phyloP scores from a whole-genome alignment of 2,888 invertebrate species.

The Melinaea menophilus region DNA sequence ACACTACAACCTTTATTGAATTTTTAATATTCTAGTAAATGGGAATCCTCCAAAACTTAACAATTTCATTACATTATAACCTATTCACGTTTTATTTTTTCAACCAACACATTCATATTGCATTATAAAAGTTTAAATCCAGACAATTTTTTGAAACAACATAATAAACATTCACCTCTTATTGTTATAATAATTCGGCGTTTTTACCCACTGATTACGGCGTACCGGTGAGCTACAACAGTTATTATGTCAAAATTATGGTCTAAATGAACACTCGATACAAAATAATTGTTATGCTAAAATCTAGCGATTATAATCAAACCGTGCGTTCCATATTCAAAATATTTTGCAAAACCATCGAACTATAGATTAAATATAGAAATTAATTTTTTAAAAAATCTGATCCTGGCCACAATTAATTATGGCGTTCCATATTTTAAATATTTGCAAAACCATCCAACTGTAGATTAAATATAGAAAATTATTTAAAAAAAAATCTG shows the following conservation, averaged over 20 bases:
- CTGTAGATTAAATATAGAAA: constrained; percentile 16
- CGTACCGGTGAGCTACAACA: constrained; percentile 8
- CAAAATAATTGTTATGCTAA: constrained; percentile 16
- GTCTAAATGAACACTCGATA: constrained; percentile 50
- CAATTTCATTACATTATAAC: constrained; percentile 17
- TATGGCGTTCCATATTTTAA: too few species aligned
- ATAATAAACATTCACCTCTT: constrained; percentile 25
- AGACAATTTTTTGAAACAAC: constrained; percentile 18
- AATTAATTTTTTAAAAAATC: background rate
- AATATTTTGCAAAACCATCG: background rate
- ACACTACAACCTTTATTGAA: background rate
- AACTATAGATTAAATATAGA: background rate
- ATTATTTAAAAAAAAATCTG: constrained; percentile 7
- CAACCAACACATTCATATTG: constrained; percentile 11
- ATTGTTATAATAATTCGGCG: constrained; percentile 28
- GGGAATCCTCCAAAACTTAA: constrained; percentile 22
- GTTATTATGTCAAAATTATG: constrained; percentile 46
- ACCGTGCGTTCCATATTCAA: background rate
- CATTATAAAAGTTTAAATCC: constrained; percentile 20
- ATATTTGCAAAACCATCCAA: constrained; percentile 9
- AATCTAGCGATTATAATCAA: constrained; percentile 23
- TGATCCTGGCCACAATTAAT: background rate
- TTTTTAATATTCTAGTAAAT: constrained; percentile 13
- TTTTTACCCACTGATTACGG: constrained; percentile 16
- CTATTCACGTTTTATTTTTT: constrained; percentile 19